phyloP scores from a whole-genome alignment of 2,113 vertebrate genomes.

The Heterochromis multidens region DNA sequence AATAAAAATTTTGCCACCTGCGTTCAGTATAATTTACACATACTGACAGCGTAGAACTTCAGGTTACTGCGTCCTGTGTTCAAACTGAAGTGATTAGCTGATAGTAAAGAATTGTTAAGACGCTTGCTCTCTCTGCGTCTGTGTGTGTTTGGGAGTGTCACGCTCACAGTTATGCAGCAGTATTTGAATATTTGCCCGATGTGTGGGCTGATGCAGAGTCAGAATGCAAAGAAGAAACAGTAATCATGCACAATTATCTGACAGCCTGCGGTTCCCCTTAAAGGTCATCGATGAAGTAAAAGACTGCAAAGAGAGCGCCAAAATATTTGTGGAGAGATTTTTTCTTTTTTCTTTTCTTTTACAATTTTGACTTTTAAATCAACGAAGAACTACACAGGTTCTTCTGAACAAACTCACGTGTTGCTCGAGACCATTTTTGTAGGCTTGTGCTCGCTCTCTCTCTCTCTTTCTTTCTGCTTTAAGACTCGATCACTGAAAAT shows the following conservation, averaged over 20 bases:
- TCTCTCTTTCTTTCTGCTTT: not conserved
- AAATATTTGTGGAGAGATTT: constrained; percentile 9
- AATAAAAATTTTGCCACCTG: not conserved
- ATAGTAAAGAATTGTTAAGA: not conserved
- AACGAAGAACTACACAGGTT: not conserved
- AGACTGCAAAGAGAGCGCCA: not conserved
- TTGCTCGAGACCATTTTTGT: not conserved
- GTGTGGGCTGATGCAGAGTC: constrained; percentile 68
- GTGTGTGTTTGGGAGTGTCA: constrained; percentile 34
- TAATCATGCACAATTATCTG: constrained; percentile 60
- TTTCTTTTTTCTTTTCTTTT: not conserved
- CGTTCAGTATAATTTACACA: not conserved
- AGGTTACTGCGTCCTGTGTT: not conserved
- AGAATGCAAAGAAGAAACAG: constrained; percentile 65
- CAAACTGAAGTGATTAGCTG: not conserved
- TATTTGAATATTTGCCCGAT: constrained; percentile 63
- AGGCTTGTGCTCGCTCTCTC: not conserved
- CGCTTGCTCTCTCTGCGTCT: not conserved
- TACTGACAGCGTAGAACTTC: not conserved
- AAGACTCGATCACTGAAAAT: not conserved
- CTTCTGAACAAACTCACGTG: not conserved
- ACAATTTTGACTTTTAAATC: not conserved
- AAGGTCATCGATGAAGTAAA: constrained; percentile 57
- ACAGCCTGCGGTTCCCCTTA: constrained; percentile 46
- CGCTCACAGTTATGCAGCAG: constrained; percentile 42